A percentile compares a stretch with the other conserved stretches of the same genome.
Conservation (phyloP, 2,113 vertebrate genomes). For the Stegastes partitus region DNA sequence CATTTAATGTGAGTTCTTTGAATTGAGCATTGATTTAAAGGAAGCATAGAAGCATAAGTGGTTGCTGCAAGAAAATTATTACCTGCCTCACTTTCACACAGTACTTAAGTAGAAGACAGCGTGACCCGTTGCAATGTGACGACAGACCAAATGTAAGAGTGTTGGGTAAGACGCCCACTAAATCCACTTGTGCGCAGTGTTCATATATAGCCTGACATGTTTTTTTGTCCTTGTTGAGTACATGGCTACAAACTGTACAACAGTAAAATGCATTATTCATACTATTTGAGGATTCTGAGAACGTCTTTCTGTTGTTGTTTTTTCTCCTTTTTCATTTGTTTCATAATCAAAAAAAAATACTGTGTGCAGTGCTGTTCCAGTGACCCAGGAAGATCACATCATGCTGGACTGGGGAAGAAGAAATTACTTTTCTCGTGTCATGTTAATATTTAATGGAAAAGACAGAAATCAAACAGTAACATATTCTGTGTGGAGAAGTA, state of each 20-base stretch:
- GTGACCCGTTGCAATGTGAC: neutral
- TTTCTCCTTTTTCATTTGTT: slow-evolving; percentile 33
- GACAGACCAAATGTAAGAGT: neutral
- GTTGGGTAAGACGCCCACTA: neutral
- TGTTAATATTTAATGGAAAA: slow-evolving; percentile 54
- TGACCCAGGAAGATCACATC: slow-evolving; percentile 34
- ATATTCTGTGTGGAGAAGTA: slow-evolving; percentile 11
- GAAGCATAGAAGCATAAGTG: no score
- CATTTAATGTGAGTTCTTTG: no score
- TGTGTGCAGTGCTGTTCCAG: slow-evolving; percentile 9
- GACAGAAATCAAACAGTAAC: slow-evolving; percentile 28
- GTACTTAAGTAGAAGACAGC: neutral
- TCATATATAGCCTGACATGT: neutral
- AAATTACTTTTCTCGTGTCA: slow-evolving; percentile 37
- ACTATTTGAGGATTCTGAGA: slow-evolving; percentile 17
- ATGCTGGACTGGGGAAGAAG: slow-evolving; percentile 8
- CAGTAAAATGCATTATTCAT: slow-evolving; percentile 51
- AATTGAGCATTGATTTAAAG: no score
- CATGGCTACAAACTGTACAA: neutral
- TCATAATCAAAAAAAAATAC: slow-evolving; percentile 23
- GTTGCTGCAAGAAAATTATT: neutral
- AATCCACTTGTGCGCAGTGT: neutral
- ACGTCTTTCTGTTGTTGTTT: slow-evolving; percentile 15
- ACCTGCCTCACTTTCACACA: neutral
- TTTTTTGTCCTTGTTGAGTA: neutral